Evolutionary conservation across 1,140 invertebrate genomes (phyloP), one percentile per base, ranked within the genome.

Genomic region (Ladona fulva): DNA sequence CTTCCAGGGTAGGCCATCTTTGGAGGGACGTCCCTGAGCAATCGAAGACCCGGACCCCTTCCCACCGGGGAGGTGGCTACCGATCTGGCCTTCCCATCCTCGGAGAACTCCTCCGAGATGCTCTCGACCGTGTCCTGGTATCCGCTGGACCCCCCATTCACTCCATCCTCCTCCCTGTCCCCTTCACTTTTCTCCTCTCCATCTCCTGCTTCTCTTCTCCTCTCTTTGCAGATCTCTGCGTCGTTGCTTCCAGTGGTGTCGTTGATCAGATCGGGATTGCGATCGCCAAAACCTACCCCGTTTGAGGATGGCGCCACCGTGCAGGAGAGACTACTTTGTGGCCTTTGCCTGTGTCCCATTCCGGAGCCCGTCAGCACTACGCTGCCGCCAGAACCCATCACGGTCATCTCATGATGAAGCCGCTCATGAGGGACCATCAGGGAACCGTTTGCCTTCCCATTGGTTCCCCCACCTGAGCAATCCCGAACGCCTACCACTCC

Each of bases 181-280:
- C 24, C 77, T 24, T 77, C 79, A 7, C 74, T 73, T 10, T 75
- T 66, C 19, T 80, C 80, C 5, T 76, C 76, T 29, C 79, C 79
- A 29, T 80, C 80, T 12, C 80, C 79, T 1, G 76, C 78, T 25
- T 24, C 74, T 0, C 78, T 19, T 1, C 73, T 29, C 24, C 77
- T 73, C 6, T 16, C 74, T 22, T 37, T 24, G 22, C 37, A 24
- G 52, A 52, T 25, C 42, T 25, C 74, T 5, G 24, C 29, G 11
- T 75, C 86, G 81, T 89, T 89, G 81, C 90, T 89, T 80, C 87
- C 90, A 24, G 90, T 88, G 25, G 90, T 90, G 82, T 92, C 91
- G 84, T 91, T 92, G 83, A 93, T 91, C 81, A 93, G 85, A 85
- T 93, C 92, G 22, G 91, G 91, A 85, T 92, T 92, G 83, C 90